A percentile compares a stretch with the other conserved stretches of the same genome.
Conservation (phyloP, 2,113 vertebrate genomes). For the Pimephales promelas region DNA sequence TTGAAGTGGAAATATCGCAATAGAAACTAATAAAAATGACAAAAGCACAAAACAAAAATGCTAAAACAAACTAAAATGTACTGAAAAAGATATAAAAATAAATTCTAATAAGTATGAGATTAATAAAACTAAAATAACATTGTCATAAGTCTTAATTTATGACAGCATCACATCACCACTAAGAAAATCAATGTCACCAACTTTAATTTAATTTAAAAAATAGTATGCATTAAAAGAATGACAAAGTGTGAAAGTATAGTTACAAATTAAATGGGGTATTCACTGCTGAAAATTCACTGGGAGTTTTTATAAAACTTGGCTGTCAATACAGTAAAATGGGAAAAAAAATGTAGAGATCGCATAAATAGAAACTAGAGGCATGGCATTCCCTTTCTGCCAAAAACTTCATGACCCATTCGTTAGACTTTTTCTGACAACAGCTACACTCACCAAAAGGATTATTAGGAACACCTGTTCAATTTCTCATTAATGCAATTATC, state of each 20-base stretch:
- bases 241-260: not conserved
- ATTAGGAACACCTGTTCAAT: too few species aligned
- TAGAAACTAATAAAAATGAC: not conserved
- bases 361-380: not conserved
- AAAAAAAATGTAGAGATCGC: not conserved
- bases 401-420: not conserved
- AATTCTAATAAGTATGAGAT: not conserved
- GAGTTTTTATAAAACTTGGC: not conserved
- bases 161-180: not conserved
- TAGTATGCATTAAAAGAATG: not conserved
- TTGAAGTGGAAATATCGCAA: not conserved
- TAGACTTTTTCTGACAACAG: too few species aligned
- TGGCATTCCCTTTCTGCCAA: not conserved
- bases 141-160: not conserved
- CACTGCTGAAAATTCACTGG: not conserved
- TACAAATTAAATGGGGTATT: not conserved
- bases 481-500: too few species aligned
- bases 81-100: not conserved
- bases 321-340: not conserved
- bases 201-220: not conserved
- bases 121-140: not conserved
- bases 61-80: not conserved
- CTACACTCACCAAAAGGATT: too few species aligned
- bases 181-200: not conserved
- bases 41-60: not conserved